Base-by-base conservation (phyloP, 2,888 invertebrate genomes). In the Chalcosyrphus nemorum region DNA sequence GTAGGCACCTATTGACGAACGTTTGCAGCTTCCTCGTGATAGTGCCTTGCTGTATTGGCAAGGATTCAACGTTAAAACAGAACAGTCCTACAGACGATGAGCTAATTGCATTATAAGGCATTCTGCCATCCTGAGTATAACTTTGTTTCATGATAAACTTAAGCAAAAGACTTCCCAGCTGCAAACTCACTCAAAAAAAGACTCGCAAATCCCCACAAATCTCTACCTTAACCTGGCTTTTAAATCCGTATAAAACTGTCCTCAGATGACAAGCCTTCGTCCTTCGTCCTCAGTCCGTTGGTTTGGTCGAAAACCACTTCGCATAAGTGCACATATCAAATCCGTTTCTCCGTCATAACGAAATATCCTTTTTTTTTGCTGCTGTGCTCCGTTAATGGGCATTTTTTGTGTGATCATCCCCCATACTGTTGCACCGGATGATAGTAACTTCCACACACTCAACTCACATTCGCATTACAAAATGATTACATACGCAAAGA, bases 401-500 rank as follows among this genome's bases (percentile, higher is more conserved):
- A 71, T 71, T 65, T 71, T n/a, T 19, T 54, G 9, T 41, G 19
- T 5, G 24, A 35, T n/a, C 19, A 38, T 11, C 7, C 63, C 19
- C 41, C 47, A n/a, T n/a, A n/a, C n/a, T n/a, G n/a, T n/a, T n/a
- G n/a, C 24, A 32, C 45, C 27, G 19, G 52, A 29, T 41, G 43
- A 17, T 17, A 63, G 68, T 81, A 81, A 81, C 68, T 68, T 54
- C 56, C 68, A 47, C 61, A 24, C 57, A 43, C 54, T 52, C 72
- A 45, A 59, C 71, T 78, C 57, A 19, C 65, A 38, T 72, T 74
- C 66, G 54, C 38, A 68, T 68, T 81, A 74, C 61, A 81, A 74
- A 74, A 68, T 74, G 61, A 74, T 81, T 68, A 81, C 75, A 63
- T 59, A 75, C 75, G 75, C 70, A 75, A 65, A 65, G 57, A 57